These are phyloP conservation scores for Acanthosoma haemorrhoidale DNA, from an alignment of 2,888 invertebrate genomes.

Conservation along the genomic window DNA sequence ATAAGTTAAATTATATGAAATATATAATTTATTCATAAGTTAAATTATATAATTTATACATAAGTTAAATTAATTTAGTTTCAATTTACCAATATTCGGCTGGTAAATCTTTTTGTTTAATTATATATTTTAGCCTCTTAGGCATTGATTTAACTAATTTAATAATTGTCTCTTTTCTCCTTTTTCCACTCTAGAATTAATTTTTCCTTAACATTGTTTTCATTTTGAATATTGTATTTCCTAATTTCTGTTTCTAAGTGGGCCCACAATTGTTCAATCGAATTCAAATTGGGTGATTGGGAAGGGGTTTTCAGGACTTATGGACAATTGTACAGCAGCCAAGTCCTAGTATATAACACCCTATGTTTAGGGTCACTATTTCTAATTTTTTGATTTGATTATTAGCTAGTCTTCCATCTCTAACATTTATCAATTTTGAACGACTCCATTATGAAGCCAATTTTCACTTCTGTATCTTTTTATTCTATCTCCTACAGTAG, in stretches of 20 bases:
- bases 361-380: background rate
- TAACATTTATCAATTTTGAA: background rate
- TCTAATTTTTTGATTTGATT: background rate
- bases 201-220: background rate
- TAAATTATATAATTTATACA: no score
- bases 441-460: background rate
- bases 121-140: background rate
- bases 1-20: no score
- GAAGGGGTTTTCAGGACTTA: background rate
- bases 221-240: background rate
- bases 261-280: background rate
- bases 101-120: no score
- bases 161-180: background rate
- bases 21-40: no score
- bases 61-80: no score
- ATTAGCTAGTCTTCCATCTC: background rate
- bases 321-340: background rate
- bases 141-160: background rate
- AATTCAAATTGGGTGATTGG: background rate
- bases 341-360: background rate
- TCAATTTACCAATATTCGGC: no score
- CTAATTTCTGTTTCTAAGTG: background rate
- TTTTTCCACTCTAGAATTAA: background rate
- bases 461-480: background rate
- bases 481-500: background rate